phyloP scores from a whole-genome alignment of 2,888 invertebrate genomes.

The Bedellia somnulentella region DNA sequence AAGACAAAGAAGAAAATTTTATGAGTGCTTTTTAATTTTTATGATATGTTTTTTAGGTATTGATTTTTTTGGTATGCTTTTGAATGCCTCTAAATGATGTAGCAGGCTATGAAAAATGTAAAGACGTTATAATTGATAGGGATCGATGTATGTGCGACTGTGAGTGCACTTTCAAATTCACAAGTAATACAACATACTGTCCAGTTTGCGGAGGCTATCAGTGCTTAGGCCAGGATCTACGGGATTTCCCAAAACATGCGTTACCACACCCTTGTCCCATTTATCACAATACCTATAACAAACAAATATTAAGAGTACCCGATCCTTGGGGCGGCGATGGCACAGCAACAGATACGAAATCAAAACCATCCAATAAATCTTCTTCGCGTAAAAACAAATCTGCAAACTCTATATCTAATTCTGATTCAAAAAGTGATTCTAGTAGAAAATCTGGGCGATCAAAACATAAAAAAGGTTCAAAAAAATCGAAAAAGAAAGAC shows the following conservation, averaged over 20 bases:
- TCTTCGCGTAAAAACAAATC: too few relatives aligned
- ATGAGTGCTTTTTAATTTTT: too few relatives aligned
- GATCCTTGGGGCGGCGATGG: constrained; percentile 43
- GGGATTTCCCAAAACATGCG: constrained; percentile 25
- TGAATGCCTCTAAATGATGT: too few relatives aligned
- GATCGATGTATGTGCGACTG: constrained; percentile 46
- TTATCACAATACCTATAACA: constrained; percentile 44
- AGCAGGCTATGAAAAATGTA: constrained; percentile 21
- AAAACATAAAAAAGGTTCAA: constrained; percentile 14
- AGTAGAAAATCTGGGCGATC: constrained; percentile 17
- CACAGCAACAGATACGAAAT: too few relatives aligned
- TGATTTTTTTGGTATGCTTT: too few relatives aligned
- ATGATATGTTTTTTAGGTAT: too few relatives aligned
- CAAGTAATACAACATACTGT: constrained; percentile 42
- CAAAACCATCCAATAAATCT: too few relatives aligned
- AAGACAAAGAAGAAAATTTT: too few relatives aligned
- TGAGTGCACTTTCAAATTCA: constrained; percentile 35
- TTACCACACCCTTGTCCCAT: constrained; percentile 47
- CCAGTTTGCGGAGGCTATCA: constrained; percentile 46
- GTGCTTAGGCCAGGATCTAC: constrained; percentile 36
- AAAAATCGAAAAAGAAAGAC: not conserved
- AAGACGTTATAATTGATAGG: constrained; percentile 13
- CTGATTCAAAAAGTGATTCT: too few relatives aligned
- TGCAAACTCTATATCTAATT: too few relatives aligned
- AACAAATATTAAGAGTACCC: constrained; percentile 23